Percentiles rank a stretch among this genome's conserved stretches.
These are phyloP conservation scores for Eurytemora carolleeae DNA, from an alignment of 1,140 invertebrate species.

Conservation along the genomic window DNA sequence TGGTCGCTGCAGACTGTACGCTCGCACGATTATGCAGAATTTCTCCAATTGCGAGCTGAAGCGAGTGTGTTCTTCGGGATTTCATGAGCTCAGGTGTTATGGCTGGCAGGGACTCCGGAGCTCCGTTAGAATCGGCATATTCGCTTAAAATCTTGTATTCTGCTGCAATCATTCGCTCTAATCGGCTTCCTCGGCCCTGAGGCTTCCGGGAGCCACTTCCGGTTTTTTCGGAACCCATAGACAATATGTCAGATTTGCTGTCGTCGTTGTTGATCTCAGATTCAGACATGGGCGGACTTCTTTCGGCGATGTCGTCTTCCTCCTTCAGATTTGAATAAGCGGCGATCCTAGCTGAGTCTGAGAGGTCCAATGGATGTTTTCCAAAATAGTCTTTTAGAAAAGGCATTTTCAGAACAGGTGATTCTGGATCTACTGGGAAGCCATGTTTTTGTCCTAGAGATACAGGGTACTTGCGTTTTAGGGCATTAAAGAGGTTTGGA, in stretches of 20 bases:
- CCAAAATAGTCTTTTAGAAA: conserved; percentile 14
- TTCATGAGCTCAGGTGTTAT: conserved; percentile 16
- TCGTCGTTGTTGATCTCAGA: neutral
- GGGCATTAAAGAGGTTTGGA: conserved; percentile 10
- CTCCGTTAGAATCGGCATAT: neutral
- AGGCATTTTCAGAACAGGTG: conserved; percentile 12
- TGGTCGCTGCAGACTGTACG: conserved; percentile 13
- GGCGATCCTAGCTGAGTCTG: neutral
- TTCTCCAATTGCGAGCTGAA: conserved; percentile 13
- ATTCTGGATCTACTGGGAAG: neutral
- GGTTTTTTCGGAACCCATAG: neutral
- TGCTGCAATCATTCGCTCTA: conserved; percentile 15
- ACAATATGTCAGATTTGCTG: neutral
- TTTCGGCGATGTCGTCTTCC: neutral
- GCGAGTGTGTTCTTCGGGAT: conserved; percentile 8
- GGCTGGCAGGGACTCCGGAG: conserved; percentile 6
- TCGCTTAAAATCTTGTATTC: conserved; percentile 15
- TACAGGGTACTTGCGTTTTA: conserved; percentile 11
- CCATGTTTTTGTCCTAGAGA: neutral
- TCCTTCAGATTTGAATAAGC: neutral
- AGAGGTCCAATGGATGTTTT: neutral
- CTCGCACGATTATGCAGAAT: conserved; percentile 13
- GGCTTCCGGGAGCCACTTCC: neutral
- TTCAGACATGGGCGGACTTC: neutral
- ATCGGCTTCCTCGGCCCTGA: conserved; percentile 7